Conservation (phyloP, 2,113 vertebrate genomes). For the Serinus canaria region DNA sequence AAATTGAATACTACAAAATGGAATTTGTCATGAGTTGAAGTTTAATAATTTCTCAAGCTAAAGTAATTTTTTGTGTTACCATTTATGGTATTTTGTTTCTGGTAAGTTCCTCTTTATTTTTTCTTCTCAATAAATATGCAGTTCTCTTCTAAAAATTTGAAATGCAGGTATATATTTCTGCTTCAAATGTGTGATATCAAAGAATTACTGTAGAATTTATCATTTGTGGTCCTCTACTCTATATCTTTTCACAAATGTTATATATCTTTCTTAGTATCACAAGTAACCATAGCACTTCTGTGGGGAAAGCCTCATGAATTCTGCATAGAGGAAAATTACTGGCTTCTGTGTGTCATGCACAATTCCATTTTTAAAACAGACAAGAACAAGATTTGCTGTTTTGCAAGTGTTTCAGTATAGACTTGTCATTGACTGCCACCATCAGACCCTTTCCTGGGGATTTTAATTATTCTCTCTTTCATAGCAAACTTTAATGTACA, state of each 20-base stretch:
- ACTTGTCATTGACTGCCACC: slow-evolving; percentile 1
- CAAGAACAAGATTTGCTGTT: background rate
- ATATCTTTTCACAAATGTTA: background rate
- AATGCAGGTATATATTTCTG: background rate
- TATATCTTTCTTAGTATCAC: background rate
- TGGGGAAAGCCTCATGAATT: background rate
- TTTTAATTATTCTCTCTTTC: background rate
- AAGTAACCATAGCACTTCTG: fast-evolving
- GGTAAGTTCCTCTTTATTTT: background rate
- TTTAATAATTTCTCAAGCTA: background rate
- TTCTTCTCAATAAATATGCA: background rate
- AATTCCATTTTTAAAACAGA: background rate
- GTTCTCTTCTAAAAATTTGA: background rate
- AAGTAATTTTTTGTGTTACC: background rate
- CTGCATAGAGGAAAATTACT: background rate
- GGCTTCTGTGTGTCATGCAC: background rate
- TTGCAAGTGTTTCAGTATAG: background rate
- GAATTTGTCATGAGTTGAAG: background rate
- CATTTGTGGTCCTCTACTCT: background rate
- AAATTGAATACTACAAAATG: background rate
- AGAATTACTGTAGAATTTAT: background rate
- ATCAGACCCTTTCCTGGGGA: background rate
- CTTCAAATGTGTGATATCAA: background rate
- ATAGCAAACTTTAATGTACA: background rate
- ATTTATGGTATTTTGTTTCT: background rate